Conservation (phyloP, 92 coral and sea anemone species). For the Zoanthus gigantus region DNA sequence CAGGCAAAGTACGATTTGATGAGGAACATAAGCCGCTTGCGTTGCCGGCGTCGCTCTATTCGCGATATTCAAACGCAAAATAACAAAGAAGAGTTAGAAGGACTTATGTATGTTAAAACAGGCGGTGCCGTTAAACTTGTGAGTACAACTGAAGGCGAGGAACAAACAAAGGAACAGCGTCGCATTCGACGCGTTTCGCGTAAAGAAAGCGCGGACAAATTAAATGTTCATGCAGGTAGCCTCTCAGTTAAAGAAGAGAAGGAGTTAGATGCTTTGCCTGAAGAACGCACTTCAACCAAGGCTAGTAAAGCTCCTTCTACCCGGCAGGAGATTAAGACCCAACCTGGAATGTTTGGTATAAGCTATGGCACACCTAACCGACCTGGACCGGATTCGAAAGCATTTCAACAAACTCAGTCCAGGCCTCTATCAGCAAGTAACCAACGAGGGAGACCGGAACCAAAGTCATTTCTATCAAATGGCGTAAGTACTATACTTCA, state of each 20-base stretch:
- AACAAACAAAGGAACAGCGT: constrained; percentile 79
- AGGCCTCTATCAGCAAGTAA: constrained; percentile 25
- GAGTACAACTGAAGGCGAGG: constrained; percentile 86
- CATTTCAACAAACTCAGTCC: constrained; percentile 13
- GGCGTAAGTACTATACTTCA: constrained; percentile 14
- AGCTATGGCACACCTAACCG: constrained; percentile 31
- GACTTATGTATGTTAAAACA: constrained; percentile 89
- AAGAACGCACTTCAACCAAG: constrained; percentile 57
- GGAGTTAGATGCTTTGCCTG: constrained; percentile 54
- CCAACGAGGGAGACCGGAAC: constrained; percentile 41
- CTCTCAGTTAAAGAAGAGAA: constrained; percentile 49
- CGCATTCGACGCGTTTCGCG: constrained; percentile 82
- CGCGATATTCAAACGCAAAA: constrained; percentile 81
- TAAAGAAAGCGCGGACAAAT: constrained; percentile 78
- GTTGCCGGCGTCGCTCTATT: constrained; percentile 82
- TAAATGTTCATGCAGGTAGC: constrained; percentile 52
- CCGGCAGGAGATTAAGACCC: constrained; percentile 4
- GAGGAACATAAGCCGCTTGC: constrained; percentile 75
- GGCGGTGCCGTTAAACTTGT: constrained; percentile 89
- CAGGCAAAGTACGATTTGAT: constrained; percentile 44
- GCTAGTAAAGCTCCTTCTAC: background rate
- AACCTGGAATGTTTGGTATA: constrained; percentile 20
- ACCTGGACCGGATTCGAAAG: constrained; percentile 25
- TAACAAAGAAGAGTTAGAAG: constrained; percentile 84
- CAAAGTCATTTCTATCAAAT: constrained; percentile 42